Conservation (phyloP, 37 sponge, comb jelly and placozoan genomes). For the Ianthella basta region DNA sequence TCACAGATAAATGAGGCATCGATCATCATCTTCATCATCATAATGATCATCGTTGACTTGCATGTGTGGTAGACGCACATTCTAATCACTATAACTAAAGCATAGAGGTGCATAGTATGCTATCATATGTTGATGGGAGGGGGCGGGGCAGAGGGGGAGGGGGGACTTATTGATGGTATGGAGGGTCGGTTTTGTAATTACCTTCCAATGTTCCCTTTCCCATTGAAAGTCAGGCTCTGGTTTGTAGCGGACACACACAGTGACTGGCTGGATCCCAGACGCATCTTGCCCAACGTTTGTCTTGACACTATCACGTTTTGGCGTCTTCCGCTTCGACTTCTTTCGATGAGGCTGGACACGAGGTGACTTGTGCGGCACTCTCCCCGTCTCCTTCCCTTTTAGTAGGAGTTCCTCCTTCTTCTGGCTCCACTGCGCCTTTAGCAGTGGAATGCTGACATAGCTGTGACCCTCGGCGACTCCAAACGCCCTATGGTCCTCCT, state of each 20-base stretch:
- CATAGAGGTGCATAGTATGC: too few relatives aligned
- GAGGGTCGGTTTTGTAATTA: neutral
- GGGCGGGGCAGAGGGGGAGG: neutral
- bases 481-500: neutral
- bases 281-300: neutral
- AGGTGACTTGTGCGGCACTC: neutral
- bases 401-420: neutral
- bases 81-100: too few relatives aligned
- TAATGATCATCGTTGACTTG: too few relatives aligned
- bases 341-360: neutral
- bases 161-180: neutral
- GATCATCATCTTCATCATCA: too few relatives aligned
- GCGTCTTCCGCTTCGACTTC: neutral
- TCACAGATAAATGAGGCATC: too few relatives aligned
- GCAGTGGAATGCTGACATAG: conserved; percentile 8
- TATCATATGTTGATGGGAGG: neutral
- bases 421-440: conserved; percentile 12
- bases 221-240: neutral
- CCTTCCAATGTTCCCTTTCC: neutral
- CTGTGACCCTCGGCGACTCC: neutral
- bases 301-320: neutral
- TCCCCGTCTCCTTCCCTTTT: neutral
- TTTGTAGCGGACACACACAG: neutral
- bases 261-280: neutral
- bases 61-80: too few relatives aligned